phyloP scores from a whole-genome alignment of 2,797 vertebrate genomes.

The Eulemur mongoz region DNA sequence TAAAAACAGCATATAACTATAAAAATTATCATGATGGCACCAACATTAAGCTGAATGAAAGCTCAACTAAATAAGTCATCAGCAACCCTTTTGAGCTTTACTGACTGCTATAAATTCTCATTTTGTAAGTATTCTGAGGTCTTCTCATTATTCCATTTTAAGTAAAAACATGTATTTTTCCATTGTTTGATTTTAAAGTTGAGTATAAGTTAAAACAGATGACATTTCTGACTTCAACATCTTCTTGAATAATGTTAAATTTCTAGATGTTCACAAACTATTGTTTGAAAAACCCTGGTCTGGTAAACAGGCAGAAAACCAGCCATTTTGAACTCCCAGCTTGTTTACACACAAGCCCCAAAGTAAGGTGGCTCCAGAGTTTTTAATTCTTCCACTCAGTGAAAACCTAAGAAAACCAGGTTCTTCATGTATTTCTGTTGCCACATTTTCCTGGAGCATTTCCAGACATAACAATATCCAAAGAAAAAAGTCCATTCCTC shows the following conservation, averaged over 20 bases:
- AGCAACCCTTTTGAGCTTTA: not conserved
- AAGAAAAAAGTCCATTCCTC: not conserved
- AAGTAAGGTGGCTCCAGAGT: not conserved
- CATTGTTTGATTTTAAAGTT: not conserved
- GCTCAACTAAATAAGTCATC: not conserved
- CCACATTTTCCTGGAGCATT: not conserved
- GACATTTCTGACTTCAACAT: not conserved
- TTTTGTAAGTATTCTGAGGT: not conserved
- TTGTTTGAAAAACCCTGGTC: not conserved
- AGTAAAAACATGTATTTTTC: not conserved
- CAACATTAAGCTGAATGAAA: not conserved
- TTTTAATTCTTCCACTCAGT: not conserved
- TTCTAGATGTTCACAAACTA: not conserved
- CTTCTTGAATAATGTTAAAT: not conserved
- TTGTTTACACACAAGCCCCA: not conserved
- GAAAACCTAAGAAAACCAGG: not conserved
- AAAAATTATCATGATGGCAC: not conserved
- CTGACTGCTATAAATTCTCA: not conserved
- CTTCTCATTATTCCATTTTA: not conserved
- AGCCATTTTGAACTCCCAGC: not conserved
- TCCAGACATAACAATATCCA: not conserved
- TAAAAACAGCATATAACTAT: not conserved
- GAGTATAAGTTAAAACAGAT: not conserved
- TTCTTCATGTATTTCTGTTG: slow-evolving; percentile 17
- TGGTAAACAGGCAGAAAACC: not conserved